These are phyloP conservation scores for Enteromius thamalakanensis DNA, from an alignment of 2,797 vertebrate genomes.

Conservation along the genomic window DNA sequence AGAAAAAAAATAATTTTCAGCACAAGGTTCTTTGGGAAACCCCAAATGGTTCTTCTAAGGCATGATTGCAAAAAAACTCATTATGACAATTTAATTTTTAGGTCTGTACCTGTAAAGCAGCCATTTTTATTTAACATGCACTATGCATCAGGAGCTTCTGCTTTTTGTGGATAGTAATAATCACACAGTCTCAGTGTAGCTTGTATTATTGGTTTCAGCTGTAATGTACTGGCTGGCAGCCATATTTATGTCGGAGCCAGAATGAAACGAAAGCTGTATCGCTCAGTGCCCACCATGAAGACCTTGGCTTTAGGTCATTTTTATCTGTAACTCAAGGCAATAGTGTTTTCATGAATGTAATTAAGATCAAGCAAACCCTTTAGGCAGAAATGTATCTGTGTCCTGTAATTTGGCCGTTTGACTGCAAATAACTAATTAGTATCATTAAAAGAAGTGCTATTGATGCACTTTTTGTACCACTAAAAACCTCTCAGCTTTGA, in stretches of 20 bases:
- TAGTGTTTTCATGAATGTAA: slow-evolving; percentile 18
- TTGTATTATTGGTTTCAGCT: neutral
- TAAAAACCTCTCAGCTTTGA: slow-evolving; percentile 29
- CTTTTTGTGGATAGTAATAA: neutral
- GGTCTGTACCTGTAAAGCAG: neutral
- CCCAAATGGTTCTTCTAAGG: neutral
- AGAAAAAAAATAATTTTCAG: neutral
- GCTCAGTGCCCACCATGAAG: slow-evolving; percentile 2
- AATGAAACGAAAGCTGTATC: slow-evolving; percentile 29
- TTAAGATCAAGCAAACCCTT: neutral
- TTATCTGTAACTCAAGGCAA: slow-evolving; percentile 4
- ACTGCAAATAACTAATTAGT: slow-evolving; percentile 14
- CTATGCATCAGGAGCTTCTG: neutral
- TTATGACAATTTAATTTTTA: neutral
- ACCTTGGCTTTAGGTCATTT: slow-evolving; percentile 28
- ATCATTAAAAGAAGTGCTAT: slow-evolving; percentile 30
- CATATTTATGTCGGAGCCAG: slow-evolving; percentile 26
- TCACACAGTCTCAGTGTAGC: neutral
- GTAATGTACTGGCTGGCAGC: slow-evolving; percentile 16
- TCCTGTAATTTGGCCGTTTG: neutral
- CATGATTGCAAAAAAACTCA: neutral
- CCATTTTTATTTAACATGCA: neutral
- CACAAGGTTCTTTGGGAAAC: neutral
- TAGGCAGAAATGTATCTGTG: neutral
- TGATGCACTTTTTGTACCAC: neutral